phyloP scores from a whole-genome alignment of 1,140 invertebrate species.

The Sitophilus oryzae region DNA sequence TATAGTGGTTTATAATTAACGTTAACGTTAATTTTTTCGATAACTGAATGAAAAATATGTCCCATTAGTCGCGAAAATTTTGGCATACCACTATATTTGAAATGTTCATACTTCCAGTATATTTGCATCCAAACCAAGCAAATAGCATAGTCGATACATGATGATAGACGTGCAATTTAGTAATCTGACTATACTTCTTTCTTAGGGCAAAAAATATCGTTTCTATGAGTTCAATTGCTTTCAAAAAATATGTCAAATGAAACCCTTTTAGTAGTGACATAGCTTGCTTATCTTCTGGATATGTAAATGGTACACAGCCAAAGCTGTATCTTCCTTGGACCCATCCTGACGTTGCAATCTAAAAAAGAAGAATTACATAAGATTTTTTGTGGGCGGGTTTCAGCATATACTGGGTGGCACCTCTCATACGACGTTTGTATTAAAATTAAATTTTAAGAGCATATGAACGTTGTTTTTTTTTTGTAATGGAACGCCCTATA shows the following conservation, averaged over 20 bases:
- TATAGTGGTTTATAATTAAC: too few relatives aligned
- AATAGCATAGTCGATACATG: slow-evolving; percentile 57
- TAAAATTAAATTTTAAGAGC: too few relatives aligned
- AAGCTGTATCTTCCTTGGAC: slow-evolving; percentile 47
- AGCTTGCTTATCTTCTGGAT: slow-evolving; percentile 53
- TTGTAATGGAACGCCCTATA: too few relatives aligned
- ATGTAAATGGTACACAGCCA: slow-evolving; percentile 62
- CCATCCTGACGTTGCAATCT: slow-evolving; percentile 27
- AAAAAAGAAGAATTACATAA: not conserved
- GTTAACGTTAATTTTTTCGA: too few relatives aligned
- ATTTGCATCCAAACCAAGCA: slow-evolving; percentile 66
- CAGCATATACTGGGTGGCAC: not conserved
- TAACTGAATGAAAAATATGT: too few relatives aligned
- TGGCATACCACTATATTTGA: slow-evolving; percentile 3
- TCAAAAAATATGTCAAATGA: slow-evolving; percentile 49
- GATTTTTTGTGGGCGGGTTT: not conserved
- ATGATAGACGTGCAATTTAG: slow-evolving; percentile 69
- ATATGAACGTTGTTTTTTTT: too few relatives aligned
- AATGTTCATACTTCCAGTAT: slow-evolving; percentile 58
- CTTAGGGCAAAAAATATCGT: slow-evolving; percentile 63
- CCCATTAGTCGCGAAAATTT: not conserved
- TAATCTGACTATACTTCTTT: slow-evolving; percentile 65
- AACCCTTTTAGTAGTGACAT: slow-evolving; percentile 48
- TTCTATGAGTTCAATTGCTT: slow-evolving; percentile 46
- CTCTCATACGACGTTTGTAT: too few relatives aligned